Conservation (phyloP, 2,888 invertebrate genomes). For the Muschampia plurimacula region DNA sequence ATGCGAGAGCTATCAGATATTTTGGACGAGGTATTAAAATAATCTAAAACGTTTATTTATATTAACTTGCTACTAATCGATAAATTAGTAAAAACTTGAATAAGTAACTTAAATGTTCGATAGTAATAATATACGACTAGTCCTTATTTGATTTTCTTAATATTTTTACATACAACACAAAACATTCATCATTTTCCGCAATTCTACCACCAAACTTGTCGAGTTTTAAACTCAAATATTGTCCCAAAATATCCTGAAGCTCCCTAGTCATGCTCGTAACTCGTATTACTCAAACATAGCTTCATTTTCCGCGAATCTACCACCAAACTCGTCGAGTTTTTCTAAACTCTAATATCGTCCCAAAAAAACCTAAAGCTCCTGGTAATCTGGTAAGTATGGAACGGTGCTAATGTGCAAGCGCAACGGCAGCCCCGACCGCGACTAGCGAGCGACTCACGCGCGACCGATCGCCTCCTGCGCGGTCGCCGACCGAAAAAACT, state of each 20-base stretch:
- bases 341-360: neutral
- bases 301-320: neutral
- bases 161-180: neutral
- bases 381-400: conserved; percentile 69
- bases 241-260: neutral
- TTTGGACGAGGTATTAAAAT: neutral
- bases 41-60: neutral
- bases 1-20: conserved; percentile 1
- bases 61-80: neutral
- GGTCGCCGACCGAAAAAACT: conserved; percentile 86
- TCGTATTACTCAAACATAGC: neutral
- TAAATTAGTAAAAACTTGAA: neutral
- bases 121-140: neutral
- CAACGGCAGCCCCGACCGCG: conserved; percentile 82
- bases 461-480: conserved; percentile 84
- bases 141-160: neutral
- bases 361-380: conserved; percentile 1
- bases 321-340: neutral
- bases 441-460: conserved; percentile 79
- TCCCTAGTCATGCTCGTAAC: neutral
- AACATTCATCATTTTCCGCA: neutral
- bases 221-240: neutral
- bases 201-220: neutral
- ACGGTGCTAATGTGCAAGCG: conserved; percentile 81
- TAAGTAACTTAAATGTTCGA: neutral